phyloP scores from a whole-genome alignment of 2,888 invertebrate species.

The Platerodrilus igneus region DNA sequence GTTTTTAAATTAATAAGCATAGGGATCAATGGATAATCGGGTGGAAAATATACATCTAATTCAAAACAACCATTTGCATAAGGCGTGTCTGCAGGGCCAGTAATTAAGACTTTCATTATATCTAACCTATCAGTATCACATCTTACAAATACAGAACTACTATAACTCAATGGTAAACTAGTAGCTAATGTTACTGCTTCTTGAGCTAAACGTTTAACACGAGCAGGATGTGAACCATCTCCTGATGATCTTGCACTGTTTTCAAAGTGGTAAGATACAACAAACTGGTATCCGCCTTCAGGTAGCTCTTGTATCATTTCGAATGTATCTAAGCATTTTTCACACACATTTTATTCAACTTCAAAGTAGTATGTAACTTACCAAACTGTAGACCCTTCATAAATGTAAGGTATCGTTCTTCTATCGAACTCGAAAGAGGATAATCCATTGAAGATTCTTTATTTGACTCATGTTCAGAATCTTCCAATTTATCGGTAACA shows the following conservation, averaged over 20 bases:
- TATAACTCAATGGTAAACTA: conserved; percentile 85
- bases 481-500: conserved; percentile 45
- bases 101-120: conserved; percentile 93
- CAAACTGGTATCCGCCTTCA: conserved; percentile 72
- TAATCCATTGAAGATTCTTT: conserved; percentile 47
- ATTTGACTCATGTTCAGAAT: conserved; percentile 40
- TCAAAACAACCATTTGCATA: conserved; percentile 90
- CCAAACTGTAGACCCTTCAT: conserved; percentile 90
- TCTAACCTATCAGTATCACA: conserved; percentile 92
- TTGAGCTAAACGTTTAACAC: conserved; percentile 89
- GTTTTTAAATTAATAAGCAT: conserved; percentile 90
- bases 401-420: conserved; percentile 76
- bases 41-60: conserved; percentile 86
- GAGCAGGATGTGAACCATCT: conserved; percentile 78
- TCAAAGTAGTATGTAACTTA: no score
- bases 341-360: no score
- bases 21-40: conserved; percentile 64
- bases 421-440: conserved; percentile 55
- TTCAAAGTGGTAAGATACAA: conserved; percentile 86
- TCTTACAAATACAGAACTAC: conserved; percentile 91
- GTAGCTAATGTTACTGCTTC: conserved; percentile 92
- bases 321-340: conserved; percentile 81
- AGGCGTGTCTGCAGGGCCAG: conserved; percentile 86
- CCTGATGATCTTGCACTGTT: conserved; percentile 81
- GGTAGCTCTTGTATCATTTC: conserved; percentile 84